Percentiles rank a stretch among this genome's conserved stretches.
Conservation (phyloP, 2,113 vertebrate genomes). For the Scortum barcoo region DNA sequence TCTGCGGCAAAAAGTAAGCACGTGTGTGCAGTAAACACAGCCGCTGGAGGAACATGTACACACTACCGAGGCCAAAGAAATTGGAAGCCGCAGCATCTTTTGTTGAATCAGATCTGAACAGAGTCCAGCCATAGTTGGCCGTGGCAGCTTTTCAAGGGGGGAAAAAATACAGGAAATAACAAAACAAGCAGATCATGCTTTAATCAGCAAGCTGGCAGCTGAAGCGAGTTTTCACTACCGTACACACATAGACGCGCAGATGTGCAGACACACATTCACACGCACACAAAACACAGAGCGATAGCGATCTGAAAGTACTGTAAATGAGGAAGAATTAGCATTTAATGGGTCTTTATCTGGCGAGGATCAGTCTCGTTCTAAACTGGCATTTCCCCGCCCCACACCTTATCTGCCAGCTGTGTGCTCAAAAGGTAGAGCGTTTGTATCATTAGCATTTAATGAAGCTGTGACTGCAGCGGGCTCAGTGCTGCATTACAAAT, state of each 20-base stretch:
- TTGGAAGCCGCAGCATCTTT: conserved; percentile 35
- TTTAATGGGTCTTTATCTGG: conserved; percentile 82
- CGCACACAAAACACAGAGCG: conserved; percentile 34
- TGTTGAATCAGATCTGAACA: conserved; percentile 56
- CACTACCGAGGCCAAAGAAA: conserved; percentile 12
- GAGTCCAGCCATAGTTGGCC: conserved; percentile 30
- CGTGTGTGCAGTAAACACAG: conserved; percentile 34
- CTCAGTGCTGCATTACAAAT: conserved; percentile 53
- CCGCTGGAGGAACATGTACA: conserved; percentile 27
- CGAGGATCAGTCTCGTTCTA: conserved; percentile 65
- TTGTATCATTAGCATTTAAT: conserved; percentile 69
- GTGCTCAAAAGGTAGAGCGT: conserved; percentile 49
- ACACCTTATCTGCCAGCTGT: conserved; percentile 49
- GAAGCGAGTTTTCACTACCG: conserved; percentile 29
- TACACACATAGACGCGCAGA: conserved; percentile 43
- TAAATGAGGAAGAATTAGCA: conserved; percentile 80
- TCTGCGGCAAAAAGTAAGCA: background rate
- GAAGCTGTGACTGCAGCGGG: conserved; percentile 57
- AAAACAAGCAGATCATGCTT: conserved; percentile 70
- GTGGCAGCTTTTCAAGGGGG: conserved; percentile 52
- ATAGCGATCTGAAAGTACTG: conserved; percentile 76
- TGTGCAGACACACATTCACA: conserved; percentile 39
- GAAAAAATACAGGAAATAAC: conserved; percentile 67
- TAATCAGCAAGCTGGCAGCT: conserved; percentile 73
- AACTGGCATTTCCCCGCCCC: conserved; percentile 34